Evolutionary conservation across 2,113 vertebrate genomes (phyloP).

Genomic region (Conger conger): DNA sequence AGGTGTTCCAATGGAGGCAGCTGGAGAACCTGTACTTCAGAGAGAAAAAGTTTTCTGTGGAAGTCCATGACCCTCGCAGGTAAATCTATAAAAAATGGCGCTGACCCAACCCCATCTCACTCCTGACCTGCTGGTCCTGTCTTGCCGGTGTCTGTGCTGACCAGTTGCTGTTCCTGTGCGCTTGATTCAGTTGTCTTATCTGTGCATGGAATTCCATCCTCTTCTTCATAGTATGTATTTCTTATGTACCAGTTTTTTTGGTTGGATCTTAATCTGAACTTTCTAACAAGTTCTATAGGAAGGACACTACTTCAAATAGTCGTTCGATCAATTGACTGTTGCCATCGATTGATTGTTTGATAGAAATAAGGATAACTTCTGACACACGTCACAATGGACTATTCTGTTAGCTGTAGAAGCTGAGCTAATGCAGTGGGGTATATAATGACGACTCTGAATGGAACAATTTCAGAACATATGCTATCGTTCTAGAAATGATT

Average conservation of each 20-base stretch:
- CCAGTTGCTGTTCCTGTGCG: not conserved
- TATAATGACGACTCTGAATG: not conserved
- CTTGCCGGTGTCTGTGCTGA: not conserved
- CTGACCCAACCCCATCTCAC: not conserved
- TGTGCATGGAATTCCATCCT: not conserved
- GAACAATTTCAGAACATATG: not conserved
- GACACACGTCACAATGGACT: not conserved
- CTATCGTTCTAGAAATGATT: not conserved
- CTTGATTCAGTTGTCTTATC: not conserved
- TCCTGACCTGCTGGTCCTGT: not conserved
- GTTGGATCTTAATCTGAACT: not conserved
- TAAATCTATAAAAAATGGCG: constrained; percentile 55
- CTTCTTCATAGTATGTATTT: not conserved
- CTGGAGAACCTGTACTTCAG: constrained; percentile 97
- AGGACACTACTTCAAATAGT: not conserved
- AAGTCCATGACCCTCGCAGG: constrained; percentile 96
- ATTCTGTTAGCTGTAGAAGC: not conserved
- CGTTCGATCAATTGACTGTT: no score
- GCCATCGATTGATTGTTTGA: not conserved
- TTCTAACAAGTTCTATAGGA: not conserved
- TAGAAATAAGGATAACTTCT: not conserved
- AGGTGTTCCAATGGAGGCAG: constrained; percentile 99
- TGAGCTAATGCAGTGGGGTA: not conserved
- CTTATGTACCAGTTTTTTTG: not conserved
- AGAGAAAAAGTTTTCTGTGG: constrained; percentile 98